A percentile compares a stretch with the other conserved stretches of the same genome.
These are phyloP conservation scores for Hypsibius dujardini DNA, from an alignment of 1,140 invertebrate species.

Conservation along the genomic window DNA sequence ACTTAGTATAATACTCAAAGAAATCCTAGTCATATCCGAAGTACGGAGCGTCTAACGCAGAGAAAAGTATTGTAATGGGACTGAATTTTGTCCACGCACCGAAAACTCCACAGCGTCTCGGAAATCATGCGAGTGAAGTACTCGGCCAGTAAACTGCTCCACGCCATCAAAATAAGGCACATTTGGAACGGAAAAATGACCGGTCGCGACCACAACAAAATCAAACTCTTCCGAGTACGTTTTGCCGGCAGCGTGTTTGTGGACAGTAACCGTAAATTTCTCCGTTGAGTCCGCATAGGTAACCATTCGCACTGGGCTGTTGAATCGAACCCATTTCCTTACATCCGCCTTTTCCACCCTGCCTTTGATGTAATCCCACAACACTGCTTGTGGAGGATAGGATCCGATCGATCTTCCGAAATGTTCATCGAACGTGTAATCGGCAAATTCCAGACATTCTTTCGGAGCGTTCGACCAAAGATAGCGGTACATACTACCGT, in stretches of 20 bases:
- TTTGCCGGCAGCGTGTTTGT: background rate
- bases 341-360: background rate
- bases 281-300: background rate
- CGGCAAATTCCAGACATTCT: conserved; percentile 4
- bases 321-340: background rate
- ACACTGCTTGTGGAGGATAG: background rate
- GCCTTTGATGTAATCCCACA: background rate
- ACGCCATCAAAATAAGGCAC: background rate
- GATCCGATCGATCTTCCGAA: background rate
- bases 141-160: conserved; percentile 21
- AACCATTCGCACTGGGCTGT: background rate
- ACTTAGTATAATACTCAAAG: too few relatives aligned
- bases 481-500: background rate
- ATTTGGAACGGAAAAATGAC: conserved; percentile 18
- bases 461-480: background rate
- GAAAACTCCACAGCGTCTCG: conserved; percentile 20
- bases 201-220: conserved; percentile 20
- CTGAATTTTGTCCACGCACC: too few relatives aligned
- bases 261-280: background rate
- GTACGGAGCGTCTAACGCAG: too few relatives aligned
- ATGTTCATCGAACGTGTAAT: background rate
- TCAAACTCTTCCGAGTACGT: background rate
- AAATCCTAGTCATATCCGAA: too few relatives aligned
- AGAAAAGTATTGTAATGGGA: too few relatives aligned
- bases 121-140: conserved; percentile 23